Conservation (phyloP, 2,797 vertebrate species). For the Cirrhinus molitorella region DNA sequence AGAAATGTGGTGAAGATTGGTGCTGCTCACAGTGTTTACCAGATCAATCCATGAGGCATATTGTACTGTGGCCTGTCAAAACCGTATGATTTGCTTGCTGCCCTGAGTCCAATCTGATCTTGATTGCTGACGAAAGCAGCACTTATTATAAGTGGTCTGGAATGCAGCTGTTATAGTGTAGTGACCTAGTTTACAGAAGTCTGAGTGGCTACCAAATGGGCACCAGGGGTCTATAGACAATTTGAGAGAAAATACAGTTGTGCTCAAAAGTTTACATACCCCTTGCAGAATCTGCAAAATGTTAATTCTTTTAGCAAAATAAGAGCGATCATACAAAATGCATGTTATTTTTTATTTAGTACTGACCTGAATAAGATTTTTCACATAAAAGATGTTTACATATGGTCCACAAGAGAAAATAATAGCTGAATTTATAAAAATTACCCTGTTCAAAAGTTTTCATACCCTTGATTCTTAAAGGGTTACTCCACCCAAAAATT, state of each 20-base stretch:
- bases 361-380: too few relatives aligned
- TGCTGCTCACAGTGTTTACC: not conserved
- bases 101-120: not conserved
- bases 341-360: too few relatives aligned
- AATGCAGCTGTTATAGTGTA: not conserved
- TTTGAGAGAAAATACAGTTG: not conserved
- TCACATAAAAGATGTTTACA: too few relatives aligned
- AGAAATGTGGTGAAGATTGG: conserved; percentile 11
- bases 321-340: too few relatives aligned
- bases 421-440: too few relatives aligned
- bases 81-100: not conserved
- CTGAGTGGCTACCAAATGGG: not conserved
- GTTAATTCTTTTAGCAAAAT: too few relatives aligned
- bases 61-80: conserved; percentile 11
- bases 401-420: too few relatives aligned
- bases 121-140: not conserved
- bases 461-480: too few relatives aligned
- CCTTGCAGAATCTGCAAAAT: too few relatives aligned
- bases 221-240: not conserved
- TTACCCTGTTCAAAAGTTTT: too few relatives aligned
- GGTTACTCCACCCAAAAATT: too few relatives aligned
- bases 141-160: not conserved
- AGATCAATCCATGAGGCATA: not conserved
- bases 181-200: not conserved
- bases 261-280: too few relatives aligned